Conservation (phyloP, 37 sponge, comb jelly and placozoan genomes). For the Eunapius fragilis region DNA sequence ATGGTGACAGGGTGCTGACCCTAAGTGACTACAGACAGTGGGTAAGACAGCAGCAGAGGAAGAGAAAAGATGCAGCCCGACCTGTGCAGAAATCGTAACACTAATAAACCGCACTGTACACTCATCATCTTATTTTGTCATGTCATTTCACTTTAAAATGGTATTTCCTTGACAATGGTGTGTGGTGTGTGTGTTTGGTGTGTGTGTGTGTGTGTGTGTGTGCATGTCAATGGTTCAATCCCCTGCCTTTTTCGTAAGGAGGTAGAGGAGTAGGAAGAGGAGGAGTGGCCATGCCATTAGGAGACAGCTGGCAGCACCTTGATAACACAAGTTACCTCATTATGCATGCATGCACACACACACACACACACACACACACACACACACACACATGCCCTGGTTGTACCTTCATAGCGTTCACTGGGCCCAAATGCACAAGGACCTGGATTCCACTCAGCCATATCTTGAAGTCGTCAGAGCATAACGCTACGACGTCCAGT, state of each 20-base stretch:
- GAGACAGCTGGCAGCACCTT: background rate
- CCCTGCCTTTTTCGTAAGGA: background rate
- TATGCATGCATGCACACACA: too few species aligned
- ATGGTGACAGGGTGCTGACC: constrained; percentile 90
- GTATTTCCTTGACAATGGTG: background rate
- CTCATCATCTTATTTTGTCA: background rate
- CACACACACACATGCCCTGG: background rate
- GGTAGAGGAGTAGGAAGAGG: too few species aligned
- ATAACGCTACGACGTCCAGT: constrained; percentile 60
- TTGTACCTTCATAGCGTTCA: constrained; percentile 47
- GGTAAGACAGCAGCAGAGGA: constrained; percentile 89
- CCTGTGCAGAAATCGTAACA: too few species aligned
- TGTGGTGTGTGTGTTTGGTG: background rate
- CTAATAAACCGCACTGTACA: too few species aligned
- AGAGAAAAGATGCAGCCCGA: constrained; percentile 47
- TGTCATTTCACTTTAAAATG: background rate
- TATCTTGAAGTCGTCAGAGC: constrained; percentile 68
- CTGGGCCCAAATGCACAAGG: constrained; percentile 47
- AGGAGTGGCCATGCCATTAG: background rate
- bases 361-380: too few species aligned
- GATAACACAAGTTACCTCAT: background rate
- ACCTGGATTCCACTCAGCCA: constrained; percentile 75
- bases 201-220: background rate
- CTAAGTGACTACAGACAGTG: constrained; percentile 98
- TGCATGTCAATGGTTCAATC: background rate